A percentile compares a stretch with the other conserved stretches of the same genome.
These are phyloP conservation scores for Lophius americanus DNA, from an alignment of 2,797 vertebrate genomes.

Conservation along the genomic window DNA sequence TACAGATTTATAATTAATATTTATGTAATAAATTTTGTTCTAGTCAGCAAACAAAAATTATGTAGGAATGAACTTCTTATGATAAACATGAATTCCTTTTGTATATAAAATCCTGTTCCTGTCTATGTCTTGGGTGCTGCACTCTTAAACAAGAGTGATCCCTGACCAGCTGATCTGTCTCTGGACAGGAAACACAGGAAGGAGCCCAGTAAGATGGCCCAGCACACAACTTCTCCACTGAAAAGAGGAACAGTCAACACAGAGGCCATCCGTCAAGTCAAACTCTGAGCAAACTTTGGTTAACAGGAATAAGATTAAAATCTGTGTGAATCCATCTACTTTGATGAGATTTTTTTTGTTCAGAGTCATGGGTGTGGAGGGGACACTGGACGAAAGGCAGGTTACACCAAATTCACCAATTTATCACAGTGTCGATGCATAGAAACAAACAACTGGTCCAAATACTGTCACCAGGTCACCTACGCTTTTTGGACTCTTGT, in stretches of 20 bases:
- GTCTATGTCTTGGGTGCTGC: constrained; percentile 45
- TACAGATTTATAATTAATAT: not conserved
- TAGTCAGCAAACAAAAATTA: not conserved
- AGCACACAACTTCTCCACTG: constrained; percentile 87
- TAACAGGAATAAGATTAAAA: constrained; percentile 20
- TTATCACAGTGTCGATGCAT: too few species aligned
- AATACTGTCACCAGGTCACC: too few species aligned
- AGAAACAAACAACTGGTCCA: too few species aligned
- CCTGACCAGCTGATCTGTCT: constrained; percentile 76
- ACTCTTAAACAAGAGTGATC: constrained; percentile 68
- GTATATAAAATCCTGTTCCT: constrained; percentile 48
- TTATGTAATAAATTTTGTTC: not conserved
- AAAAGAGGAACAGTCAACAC: constrained; percentile 83
- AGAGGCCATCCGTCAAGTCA: constrained; percentile 23
- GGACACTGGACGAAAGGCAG: too few species aligned
- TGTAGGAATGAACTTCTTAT: not conserved
- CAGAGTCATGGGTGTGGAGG: too few species aligned
- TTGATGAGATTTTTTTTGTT: too few species aligned
- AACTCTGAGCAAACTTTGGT: constrained; percentile 7
- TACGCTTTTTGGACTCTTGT: too few species aligned
- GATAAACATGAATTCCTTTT: not conserved
- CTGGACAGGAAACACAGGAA: constrained; percentile 92
- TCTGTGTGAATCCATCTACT: constrained; percentile 4
- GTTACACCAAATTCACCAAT: too few species aligned
- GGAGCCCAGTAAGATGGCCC: constrained; percentile 86